Evolutionary conservation across 2,888 invertebrate genomes (phyloP), one percentile per base, ranked within the genome.

Genomic region (Cistogaster globosa): DNA sequence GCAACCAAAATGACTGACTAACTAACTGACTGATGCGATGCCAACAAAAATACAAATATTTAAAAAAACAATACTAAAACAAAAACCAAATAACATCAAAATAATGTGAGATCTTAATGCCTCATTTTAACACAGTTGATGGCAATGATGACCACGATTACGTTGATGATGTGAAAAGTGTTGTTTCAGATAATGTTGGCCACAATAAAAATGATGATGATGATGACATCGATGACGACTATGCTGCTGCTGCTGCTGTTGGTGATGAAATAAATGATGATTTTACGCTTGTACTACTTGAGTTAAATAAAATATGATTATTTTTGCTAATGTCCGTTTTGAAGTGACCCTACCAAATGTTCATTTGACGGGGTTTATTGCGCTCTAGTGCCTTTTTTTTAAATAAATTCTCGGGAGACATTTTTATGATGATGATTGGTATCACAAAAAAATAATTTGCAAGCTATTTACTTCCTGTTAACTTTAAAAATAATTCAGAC

Each of bases 261-360:
- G 75, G 45, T 80, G 79, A 71, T 84, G 68, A 84, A 75, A 78
- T 85, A 78, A 78, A 80, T 76, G 84, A 78, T 65, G 78, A 78
- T 78, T 81, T 69, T 75, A 85, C 60, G 78, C 65, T 82, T 63
- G 45, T 32, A 58, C 63, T 74, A 58, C 69, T 76, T 42, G 60
- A 69, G 69, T 60, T 68, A 68, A 51, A 77, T 77, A 51, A 60
- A 53, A 68, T n/a, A 51, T 26, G 12, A 16, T 60, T 36, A 18
- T 60, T n/a, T 60, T 4, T 38, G 20, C 8, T 11, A 20, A 18
- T 53, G 68, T n/a, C 22, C 14, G 26, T 36, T 60, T 67, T 22
- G 8, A 20, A 68, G 18, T 26, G 16, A 68, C 53, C 53, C 62
- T 69, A 77, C 48, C 32, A 32, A 32, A 32, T 26, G 26, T 1